Percentiles rank a stretch among this genome's conserved stretches.
These are phyloP conservation scores for Eristalinus aeneus DNA, from an alignment of 2,888 invertebrate species.

Conservation along the genomic window DNA sequence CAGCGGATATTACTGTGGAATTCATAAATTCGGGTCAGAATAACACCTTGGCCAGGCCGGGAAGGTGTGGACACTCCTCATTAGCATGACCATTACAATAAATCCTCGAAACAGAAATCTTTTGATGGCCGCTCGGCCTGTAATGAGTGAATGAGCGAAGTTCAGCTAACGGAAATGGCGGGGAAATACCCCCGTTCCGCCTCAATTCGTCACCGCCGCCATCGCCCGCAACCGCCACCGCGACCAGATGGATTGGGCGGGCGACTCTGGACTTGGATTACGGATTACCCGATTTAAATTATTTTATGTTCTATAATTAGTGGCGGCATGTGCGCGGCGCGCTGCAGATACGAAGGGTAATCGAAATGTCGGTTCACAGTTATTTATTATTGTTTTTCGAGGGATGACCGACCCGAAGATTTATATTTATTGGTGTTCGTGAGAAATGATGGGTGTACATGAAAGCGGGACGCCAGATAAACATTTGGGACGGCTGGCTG, in stretches of 20 bases:
- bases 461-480: conserved; percentile 1
- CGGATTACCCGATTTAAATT: conserved; percentile 43
- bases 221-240: background rate
- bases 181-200: conserved; percentile 43
- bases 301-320: conserved; percentile 48
- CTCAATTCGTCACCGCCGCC: background rate
- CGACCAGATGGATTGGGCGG: background rate
- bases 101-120: conserved; percentile 48
- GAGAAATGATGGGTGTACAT: conserved; percentile 15
- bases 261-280: conserved; percentile 5
- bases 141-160: conserved; percentile 35
- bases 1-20: conserved; percentile 39
- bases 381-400: conserved; percentile 20
- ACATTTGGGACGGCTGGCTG: background rate
- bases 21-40: conserved; percentile 37
- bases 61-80: conserved; percentile 46
- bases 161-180: conserved; percentile 47
- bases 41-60: conserved; percentile 17
- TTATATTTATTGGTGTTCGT: conserved; percentile 15
- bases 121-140: conserved; percentile 15
- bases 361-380: conserved; percentile 47
- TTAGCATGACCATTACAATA: conserved; percentile 55
- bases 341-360: conserved; percentile 8
- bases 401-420: background rate
- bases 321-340: conserved; percentile 20